These are phyloP conservation scores for Ammodytes marinus DNA, from an alignment of 2,113 vertebrate species.

Conservation along the genomic window DNA sequence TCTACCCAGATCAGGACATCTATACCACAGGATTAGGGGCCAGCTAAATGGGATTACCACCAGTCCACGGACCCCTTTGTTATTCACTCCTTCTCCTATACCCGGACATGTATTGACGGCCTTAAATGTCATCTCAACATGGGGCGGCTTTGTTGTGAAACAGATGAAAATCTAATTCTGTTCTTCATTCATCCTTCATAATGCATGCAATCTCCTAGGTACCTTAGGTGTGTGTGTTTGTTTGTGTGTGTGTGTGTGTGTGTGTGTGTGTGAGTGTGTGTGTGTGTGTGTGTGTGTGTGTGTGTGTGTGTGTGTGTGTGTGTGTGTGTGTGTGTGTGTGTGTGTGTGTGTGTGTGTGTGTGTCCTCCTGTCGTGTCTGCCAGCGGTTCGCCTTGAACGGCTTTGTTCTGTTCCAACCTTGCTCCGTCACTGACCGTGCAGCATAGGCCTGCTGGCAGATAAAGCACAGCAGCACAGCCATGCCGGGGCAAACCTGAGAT, in stretches of 20 bases:
- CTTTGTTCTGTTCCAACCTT: constrained; percentile 39
- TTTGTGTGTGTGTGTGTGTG: background rate
- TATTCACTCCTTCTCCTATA: constrained; percentile 28
- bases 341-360: background rate
- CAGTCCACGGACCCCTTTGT: constrained; percentile 37
- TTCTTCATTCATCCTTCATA: background rate
- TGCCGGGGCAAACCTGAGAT: constrained; percentile 34
- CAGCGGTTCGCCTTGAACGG: constrained; percentile 18
- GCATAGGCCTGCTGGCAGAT: constrained; percentile 20
- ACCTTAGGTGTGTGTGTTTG: background rate
- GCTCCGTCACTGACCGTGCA: constrained; percentile 21
- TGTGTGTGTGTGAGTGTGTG: background rate
- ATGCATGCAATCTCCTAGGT: background rate
- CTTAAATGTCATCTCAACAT: constrained; percentile 29
- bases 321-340: background rate
- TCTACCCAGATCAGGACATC: constrained; percentile 20
- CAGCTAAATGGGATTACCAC: constrained; percentile 64
- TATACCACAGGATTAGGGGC: constrained; percentile 52
- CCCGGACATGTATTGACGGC: constrained; percentile 42
- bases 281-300: background rate
- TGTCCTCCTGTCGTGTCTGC: constrained; percentile 3
- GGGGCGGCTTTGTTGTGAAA: constrained; percentile 5
- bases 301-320: constrained; percentile 4
- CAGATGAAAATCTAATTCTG: background rate
- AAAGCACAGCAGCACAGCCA: constrained; percentile 4